Base-by-base conservation (phyloP, 2,888 invertebrate genomes). In the Dione vanillae region DNA sequence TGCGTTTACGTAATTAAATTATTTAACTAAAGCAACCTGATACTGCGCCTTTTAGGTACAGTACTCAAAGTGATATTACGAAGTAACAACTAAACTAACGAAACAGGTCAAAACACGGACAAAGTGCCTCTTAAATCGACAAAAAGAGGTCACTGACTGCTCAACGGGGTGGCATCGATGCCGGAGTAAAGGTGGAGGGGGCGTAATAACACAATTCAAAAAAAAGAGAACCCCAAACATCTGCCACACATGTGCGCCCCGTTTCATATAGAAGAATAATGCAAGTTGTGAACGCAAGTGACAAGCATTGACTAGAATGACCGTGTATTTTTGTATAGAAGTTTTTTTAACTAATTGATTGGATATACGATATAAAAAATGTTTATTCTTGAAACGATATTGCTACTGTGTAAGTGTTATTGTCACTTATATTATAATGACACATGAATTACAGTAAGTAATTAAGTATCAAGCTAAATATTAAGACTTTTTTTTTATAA, bases 121-220 rank as follows among this genome's bases (percentile, higher is more conserved):
- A 79, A 76, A 81, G 81, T 83, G 82, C 80, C 80, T 81, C 80
- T 81, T 78, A 80, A 80, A 81, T 81, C 83, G 78, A 84, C 86
- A 84, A 85, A 90, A 90, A 87, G 87, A 83, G 91, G 92, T 92
- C 92, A 91, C 82, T 90, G 92, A 91, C 91, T 90, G 89, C 85
- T 80, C 84, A 76, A 84, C 80, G 84, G 89, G 88, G 88, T 85
- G 84, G 84, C 75, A 74, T 64, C 75, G 74, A 61, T 67, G 73
- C 71, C 75, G 73, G 76, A 76, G 76, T 76, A 80, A 80, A 80
- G 79, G 83, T 82, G 84, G 83, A 83, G 79, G 84, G 83, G 83
- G 82, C 83, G 79, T 84, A 89, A 89, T 90, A 89, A 90, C 86
- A 90, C 85, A 86, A 56, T 90, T 89, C 87, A 85, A 89, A 92